These are phyloP conservation scores for Halocaridina rubra DNA, from an alignment of 2,888 invertebrate species.

Conservation along the genomic window DNA sequence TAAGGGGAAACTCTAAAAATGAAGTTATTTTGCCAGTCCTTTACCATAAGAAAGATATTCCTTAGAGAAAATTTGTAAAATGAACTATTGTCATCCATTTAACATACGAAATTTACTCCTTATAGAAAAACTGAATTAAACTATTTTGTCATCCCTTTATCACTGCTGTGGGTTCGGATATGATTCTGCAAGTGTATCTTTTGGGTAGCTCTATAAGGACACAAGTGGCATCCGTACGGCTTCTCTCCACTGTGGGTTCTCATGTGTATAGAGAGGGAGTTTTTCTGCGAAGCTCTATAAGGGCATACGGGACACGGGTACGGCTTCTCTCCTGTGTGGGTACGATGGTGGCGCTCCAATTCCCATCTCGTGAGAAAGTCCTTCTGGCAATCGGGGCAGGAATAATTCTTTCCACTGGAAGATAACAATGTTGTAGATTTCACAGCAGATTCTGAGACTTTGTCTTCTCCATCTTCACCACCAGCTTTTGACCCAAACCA, in stretches of 20 bases:
- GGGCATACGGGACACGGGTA: slow-evolving; percentile 51
- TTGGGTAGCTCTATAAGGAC: slow-evolving; percentile 45
- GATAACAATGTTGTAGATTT: no score
- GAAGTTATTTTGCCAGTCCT: no score
- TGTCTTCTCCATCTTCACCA: background rate
- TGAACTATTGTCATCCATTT: no score
- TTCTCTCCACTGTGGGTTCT: slow-evolving; percentile 60
- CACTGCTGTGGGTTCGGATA: slow-evolving; percentile 30
- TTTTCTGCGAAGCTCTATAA: slow-evolving; percentile 56
- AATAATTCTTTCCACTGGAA: slow-evolving; percentile 21
- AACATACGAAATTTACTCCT: no score
- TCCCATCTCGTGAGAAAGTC: slow-evolving; percentile 47
- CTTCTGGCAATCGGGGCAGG: slow-evolving; percentile 43
- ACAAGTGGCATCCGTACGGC: slow-evolving; percentile 48
- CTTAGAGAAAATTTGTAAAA: no score
- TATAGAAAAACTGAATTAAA: no score
- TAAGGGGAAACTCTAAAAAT: no score
- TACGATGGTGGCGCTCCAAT: slow-evolving; percentile 53
- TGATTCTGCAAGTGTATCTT: slow-evolving; percentile 52
- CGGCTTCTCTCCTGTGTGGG: slow-evolving; percentile 62
- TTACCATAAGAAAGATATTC: no score
- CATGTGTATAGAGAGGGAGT: slow-evolving; percentile 50
- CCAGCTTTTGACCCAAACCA: background rate
- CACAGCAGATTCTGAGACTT: background rate
- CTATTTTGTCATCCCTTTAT: no score